A percentile compares a stretch with the other conserved stretches of the same genome.
Evolutionary conservation across 30 jellyfish, hydroid and myxozoan species (phyloP).

Genomic region (Aurelia aurita complex sp. Pacific): DNA sequence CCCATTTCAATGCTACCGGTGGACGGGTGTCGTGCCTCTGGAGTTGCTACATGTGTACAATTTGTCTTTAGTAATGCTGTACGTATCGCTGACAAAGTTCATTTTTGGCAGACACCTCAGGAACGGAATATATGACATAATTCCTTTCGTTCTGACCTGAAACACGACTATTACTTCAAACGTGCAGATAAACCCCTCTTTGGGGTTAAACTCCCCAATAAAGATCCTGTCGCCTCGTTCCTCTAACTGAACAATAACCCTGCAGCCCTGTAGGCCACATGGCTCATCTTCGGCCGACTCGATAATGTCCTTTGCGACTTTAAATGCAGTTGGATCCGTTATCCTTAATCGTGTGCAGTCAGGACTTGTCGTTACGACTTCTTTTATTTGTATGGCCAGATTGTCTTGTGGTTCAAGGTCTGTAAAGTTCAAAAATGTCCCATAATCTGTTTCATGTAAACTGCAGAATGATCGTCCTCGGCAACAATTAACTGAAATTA

Average conservation of each 20-base stretch:
- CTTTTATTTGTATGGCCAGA: constrained; percentile 47
- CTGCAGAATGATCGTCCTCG: constrained; percentile 7
- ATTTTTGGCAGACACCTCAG: constrained; percentile 42
- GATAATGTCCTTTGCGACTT: constrained; percentile 55
- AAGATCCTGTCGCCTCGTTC: constrained; percentile 21
- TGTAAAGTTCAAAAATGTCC: constrained; percentile 49
- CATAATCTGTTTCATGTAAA: constrained; percentile 31
- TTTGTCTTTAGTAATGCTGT: constrained; percentile 43
- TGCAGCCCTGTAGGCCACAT: constrained; percentile 77
- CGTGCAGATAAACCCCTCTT: constrained; percentile 69
- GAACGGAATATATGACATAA: constrained; percentile 39
- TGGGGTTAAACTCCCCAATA: constrained; percentile 62
- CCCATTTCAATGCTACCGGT: constrained; percentile 24
- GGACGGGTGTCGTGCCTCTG: constrained; percentile 59
- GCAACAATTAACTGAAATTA: not conserved
- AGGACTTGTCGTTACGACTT: constrained; percentile 47
- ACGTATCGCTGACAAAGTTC: constrained; percentile 32
- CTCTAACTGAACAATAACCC: constrained; percentile 25
- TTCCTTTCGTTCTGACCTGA: constrained; percentile 3
- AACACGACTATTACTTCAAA: constrained; percentile 54
- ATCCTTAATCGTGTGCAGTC: constrained; percentile 22
- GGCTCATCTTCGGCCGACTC: constrained; percentile 69
- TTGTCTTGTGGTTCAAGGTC: constrained; percentile 64
- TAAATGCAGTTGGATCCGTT: constrained; percentile 41
- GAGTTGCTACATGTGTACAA: constrained; percentile 58